Conservation (phyloP, 2,113 vertebrate species). For the Hassar affinis region DNA sequence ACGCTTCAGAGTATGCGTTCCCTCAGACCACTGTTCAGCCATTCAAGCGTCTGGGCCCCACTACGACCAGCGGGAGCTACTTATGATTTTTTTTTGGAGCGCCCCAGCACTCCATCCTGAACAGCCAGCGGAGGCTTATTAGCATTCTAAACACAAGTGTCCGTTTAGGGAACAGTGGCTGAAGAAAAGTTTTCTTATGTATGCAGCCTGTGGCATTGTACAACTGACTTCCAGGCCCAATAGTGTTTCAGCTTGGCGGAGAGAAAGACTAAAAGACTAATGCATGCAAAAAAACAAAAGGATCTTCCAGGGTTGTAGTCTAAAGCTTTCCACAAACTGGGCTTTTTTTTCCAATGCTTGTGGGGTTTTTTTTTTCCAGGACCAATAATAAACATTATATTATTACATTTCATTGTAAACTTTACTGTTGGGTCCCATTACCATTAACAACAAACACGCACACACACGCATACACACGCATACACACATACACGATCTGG, state of each 20-base stretch:
- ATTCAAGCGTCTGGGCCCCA: conserved; percentile 58
- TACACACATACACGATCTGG: not conserved
- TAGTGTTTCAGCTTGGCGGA: conserved; percentile 16
- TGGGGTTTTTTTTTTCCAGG: too few species aligned
- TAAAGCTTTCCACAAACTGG: not conserved
- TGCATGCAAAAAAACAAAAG: not conserved
- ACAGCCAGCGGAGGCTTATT: conserved; percentile 38
- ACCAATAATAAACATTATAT: not conserved
- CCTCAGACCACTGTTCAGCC: conserved; percentile 65
- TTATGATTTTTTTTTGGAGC: conserved; percentile 42
- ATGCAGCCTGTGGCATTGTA: not conserved
- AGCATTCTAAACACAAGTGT: conserved; percentile 7
- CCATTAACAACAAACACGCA: not conserved
- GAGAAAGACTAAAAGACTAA: conserved; percentile 8
- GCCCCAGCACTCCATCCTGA: conserved; percentile 30
- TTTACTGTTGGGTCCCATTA: not conserved
- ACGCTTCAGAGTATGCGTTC: conserved; percentile 53
- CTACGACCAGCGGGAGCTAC: conserved; percentile 49
- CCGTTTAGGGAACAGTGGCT: conserved; percentile 5
- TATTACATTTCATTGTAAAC: not conserved
- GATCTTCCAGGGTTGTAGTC: not conserved
- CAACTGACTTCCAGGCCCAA: not conserved
- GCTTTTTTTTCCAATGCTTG: not conserved
- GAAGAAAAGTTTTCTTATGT: conserved; percentile 16
- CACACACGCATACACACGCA: not conserved